These are phyloP conservation scores for Drosophila erecta DNA, from an alignment of 1,140 invertebrate genomes.

Conservation along the genomic window DNA sequence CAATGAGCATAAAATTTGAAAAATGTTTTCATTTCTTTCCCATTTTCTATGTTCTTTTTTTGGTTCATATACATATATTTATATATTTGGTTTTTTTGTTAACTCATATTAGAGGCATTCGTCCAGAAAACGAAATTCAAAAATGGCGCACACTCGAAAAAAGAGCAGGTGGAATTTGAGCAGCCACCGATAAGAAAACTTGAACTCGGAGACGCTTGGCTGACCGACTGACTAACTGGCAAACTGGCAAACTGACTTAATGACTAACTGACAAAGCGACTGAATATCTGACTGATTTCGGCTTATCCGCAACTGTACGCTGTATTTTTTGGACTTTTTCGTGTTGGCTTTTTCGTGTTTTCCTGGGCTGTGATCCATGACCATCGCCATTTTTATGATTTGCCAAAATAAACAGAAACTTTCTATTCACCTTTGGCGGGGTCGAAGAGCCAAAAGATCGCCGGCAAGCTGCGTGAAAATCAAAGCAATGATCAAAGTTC, in stretches of 20 bases:
- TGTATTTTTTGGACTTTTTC: neutral
- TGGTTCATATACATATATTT: conserved; percentile 1
- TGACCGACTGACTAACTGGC: conserved; percentile 47
- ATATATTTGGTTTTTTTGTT: conserved; percentile 51
- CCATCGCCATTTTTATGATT: conserved; percentile 77
- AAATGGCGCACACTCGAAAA: conserved; percentile 58
- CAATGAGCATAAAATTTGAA: conserved; percentile 76
- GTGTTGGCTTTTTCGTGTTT: conserved; percentile 6
- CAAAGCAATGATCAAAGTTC: conserved; percentile 30
- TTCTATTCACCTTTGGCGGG: conserved; percentile 43
- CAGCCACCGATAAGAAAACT: conserved; percentile 48
- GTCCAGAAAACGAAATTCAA: conserved; percentile 80
- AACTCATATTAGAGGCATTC: conserved; percentile 79
- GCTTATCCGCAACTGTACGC: conserved; percentile 65
- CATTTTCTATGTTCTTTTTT: conserved; percentile 47
- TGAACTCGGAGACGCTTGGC: conserved; percentile 69
- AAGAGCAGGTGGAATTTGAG: conserved; percentile 42
- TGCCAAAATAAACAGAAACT: conserved; percentile 67
- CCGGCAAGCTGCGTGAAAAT: conserved; percentile 21
- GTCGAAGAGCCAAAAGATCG: conserved; percentile 49
- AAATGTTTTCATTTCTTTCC: conserved; percentile 57
- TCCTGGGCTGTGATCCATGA: conserved; percentile 73
- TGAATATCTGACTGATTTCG: conserved; percentile 10
- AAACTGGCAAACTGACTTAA: neutral
- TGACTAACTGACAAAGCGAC: neutral